Evolutionary conservation across 2,113 vertebrate genomes (phyloP).

Genomic region (Lota lota): DNA sequence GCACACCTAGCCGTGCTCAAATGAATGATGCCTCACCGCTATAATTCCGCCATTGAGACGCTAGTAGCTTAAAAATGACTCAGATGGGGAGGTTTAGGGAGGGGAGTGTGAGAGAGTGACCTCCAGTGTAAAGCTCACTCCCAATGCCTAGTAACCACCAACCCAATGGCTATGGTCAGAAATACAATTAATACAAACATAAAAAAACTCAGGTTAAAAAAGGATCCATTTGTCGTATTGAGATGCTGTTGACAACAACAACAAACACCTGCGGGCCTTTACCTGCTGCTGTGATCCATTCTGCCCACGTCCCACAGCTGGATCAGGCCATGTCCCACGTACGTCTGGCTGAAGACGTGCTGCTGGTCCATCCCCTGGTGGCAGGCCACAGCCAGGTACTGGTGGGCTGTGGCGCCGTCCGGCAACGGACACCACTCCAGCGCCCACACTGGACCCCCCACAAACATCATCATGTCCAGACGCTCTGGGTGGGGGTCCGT

Average conservation of each 20-base stretch:
- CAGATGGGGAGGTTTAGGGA: too few relatives aligned
- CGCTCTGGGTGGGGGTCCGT: constrained; percentile 76
- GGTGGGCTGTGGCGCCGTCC: constrained; percentile 71
- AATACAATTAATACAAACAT: neutral
- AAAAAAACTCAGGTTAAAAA: neutral
- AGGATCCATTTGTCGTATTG: neutral
- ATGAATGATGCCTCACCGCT: too few relatives aligned
- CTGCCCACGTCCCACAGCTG: constrained; percentile 88
- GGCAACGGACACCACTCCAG: constrained; percentile 93
- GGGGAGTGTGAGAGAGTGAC: too few relatives aligned
- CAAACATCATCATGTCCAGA: constrained; percentile 83
- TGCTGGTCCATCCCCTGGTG: constrained; percentile 84
- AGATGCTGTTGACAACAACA: neutral
- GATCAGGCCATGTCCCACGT: constrained; percentile 75
- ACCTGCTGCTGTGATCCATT: constrained; percentile 79
- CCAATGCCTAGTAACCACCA: neutral
- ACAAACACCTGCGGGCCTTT: neutral
- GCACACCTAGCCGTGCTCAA: too few relatives aligned
- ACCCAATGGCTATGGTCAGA: neutral
- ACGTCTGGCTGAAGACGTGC: constrained; percentile 68
- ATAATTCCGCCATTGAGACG: too few relatives aligned
- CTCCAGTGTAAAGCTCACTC: too few relatives aligned
- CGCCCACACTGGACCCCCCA: constrained; percentile 89
- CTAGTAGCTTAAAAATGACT: too few relatives aligned
- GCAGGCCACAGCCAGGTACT: constrained; percentile 85